Evolutionary conservation across 2,797 vertebrate species (phyloP).

Genomic region (Pseudomugil gertrudae): DNA sequence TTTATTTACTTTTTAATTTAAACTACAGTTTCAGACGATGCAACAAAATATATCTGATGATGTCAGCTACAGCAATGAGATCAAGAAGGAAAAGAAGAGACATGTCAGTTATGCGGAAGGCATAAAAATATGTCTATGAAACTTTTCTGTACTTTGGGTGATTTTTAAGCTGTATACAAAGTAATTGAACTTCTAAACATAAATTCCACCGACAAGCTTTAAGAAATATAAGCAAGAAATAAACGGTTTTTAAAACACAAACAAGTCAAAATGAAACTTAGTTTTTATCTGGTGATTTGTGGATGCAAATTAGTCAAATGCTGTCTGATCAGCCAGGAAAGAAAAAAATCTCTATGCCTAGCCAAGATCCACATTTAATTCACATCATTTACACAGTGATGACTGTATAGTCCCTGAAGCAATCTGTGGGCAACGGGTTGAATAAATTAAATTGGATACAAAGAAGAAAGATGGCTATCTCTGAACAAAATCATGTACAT

Average conservation of each 20-base stretch:
- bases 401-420: neutral
- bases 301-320: neutral
- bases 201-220: neutral
- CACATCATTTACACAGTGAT: neutral
- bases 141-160: neutral
- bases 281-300: slow-evolving; percentile 2
- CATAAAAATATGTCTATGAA: too few species aligned
- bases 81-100: too few species aligned
- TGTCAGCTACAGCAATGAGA: too few species aligned
- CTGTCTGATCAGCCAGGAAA: neutral
- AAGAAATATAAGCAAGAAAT: neutral
- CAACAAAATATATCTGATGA: too few species aligned
- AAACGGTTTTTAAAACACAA: neutral
- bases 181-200: neutral
- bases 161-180: neutral
- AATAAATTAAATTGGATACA: neutral
- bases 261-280: neutral
- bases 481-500: slow-evolving; percentile 1
- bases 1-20: too few species aligned
- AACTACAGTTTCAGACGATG: too few species aligned
- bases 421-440: neutral
- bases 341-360: neutral
- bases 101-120: too few species aligned
- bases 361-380: neutral
- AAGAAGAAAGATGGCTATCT: slow-evolving; percentile 4